Percentiles rank a stretch among this genome's conserved stretches.
Evolutionary conservation across 2,113 vertebrate species (phyloP).

Genomic region (Excalfactoria chinensis): DNA sequence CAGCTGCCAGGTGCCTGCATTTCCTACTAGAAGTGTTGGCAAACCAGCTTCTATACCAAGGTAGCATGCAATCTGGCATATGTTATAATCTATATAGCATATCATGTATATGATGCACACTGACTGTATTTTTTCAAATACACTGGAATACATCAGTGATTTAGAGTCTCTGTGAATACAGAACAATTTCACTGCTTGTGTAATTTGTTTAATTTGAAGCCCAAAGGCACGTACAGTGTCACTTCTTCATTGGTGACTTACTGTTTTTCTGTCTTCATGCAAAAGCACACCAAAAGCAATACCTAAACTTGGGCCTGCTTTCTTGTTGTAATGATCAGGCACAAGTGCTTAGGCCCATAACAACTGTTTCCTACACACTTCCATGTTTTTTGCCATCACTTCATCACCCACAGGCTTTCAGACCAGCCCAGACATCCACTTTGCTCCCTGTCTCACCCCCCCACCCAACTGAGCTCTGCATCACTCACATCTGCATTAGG

Average conservation of each 20-base stretch:
- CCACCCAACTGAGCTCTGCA: rapidly evolving
- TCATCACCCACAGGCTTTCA: neutral
- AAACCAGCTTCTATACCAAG: neutral
- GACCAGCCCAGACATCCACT: rapidly evolving
- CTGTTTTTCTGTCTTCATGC: neutral
- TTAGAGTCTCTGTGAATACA: neutral
- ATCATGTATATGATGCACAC: neutral
- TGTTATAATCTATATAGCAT: neutral
- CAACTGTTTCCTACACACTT: neutral
- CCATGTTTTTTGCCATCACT: neutral
- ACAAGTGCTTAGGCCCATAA: neutral
- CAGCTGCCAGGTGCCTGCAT: neutral
- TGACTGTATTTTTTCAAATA: neutral
- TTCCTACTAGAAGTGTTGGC: neutral
- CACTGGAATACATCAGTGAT: neutral
- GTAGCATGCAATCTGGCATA: neutral
- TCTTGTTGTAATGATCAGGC: neutral
- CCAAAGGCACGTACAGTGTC: neutral
- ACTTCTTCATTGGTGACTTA: neutral
- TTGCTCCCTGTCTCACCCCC: rapidly evolving
- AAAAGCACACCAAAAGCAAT: neutral
- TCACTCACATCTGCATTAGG: rapidly evolving
- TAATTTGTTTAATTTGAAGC: neutral
- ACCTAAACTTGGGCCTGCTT: neutral
- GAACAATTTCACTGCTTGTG: neutral